These are phyloP conservation scores for Strigamia maritima DNA, from an alignment of 2,888 invertebrate species.

Conservation along the genomic window DNA sequence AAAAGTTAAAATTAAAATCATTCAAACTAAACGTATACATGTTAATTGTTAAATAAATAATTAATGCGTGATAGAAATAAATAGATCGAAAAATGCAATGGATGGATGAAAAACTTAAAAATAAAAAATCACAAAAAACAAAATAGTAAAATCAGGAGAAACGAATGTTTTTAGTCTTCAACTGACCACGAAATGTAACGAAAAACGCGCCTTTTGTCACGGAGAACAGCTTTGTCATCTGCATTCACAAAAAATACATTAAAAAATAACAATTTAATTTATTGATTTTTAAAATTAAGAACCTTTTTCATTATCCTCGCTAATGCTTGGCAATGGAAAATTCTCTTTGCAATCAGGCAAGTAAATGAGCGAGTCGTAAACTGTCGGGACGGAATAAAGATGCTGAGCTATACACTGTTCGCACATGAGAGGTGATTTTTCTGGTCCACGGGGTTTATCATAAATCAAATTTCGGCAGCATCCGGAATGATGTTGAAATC, in stretches of 20 bases:
- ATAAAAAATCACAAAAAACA: neutral
- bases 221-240: neutral
- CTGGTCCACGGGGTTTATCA: neutral
- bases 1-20: too few species aligned
- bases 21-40: too few species aligned
- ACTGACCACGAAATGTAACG: neutral
- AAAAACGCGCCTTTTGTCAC: neutral
- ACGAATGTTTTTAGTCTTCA: neutral
- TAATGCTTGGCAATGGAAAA: neutral
- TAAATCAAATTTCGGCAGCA: neutral
- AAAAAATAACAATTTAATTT: too few species aligned
- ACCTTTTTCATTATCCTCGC: too few species aligned
- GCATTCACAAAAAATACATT: too few species aligned
- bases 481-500: slow-evolving; percentile 35
- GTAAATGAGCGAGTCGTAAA: neutral
- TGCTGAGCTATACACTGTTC: neutral
- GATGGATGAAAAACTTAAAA: neutral
- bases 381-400: neutral
- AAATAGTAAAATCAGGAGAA: too few species aligned
- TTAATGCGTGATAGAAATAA: neutral
- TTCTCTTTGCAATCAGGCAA: neutral
- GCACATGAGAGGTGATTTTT: neutral
- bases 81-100: neutral
- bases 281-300: too few species aligned
- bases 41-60: too few species aligned